Percentiles rank a stretch among this genome's conserved stretches.
These are phyloP conservation scores for Pogonophryne albipinna DNA, from an alignment of 2,797 vertebrate genomes.

Conservation along the genomic window DNA sequence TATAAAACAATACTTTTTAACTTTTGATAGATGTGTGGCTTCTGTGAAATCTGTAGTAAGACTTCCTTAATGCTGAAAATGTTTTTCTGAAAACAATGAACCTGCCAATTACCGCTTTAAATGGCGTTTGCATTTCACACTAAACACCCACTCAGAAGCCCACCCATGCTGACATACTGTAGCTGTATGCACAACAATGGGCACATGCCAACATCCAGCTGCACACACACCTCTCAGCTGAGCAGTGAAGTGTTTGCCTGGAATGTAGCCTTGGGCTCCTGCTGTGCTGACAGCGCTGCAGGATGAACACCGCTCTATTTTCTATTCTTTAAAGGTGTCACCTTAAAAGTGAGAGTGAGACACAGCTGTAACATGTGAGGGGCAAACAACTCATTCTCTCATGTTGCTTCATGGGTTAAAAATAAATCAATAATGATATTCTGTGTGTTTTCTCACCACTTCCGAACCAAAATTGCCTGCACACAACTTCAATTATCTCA, in stretches of 20 bases:
- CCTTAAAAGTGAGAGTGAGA: conserved; percentile 4
- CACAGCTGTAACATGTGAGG: conserved; percentile 2
- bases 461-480: conserved; percentile 7
- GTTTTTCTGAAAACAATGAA: conserved; percentile 16
- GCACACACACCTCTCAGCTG: conserved; percentile 7
- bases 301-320: conserved; percentile 30
- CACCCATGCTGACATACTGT: not conserved
- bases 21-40: conserved; percentile 9
- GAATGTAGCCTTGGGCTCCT: conserved; percentile 55
- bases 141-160: conserved; percentile 7
- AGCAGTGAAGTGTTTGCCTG: conserved; percentile 51
- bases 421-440: too few relatives aligned
- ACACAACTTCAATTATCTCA: conserved; percentile 27
- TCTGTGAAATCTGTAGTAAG: not conserved
- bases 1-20: conserved; percentile 12
- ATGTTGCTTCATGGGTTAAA: not conserved
- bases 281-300: conserved; percentile 41
- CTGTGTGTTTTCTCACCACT: not conserved
- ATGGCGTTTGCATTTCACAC: not conserved
- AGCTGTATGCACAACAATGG: not conserved
- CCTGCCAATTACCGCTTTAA: conserved; percentile 20
- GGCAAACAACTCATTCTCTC: not conserved
- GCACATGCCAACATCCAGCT: not conserved
- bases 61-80: conserved; percentile 10
- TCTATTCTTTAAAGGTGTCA: conserved; percentile 6